These are phyloP conservation scores for Eueremaeus valkanovi DNA, from an alignment of 2,888 invertebrate species.

Conservation along the genomic window DNA sequence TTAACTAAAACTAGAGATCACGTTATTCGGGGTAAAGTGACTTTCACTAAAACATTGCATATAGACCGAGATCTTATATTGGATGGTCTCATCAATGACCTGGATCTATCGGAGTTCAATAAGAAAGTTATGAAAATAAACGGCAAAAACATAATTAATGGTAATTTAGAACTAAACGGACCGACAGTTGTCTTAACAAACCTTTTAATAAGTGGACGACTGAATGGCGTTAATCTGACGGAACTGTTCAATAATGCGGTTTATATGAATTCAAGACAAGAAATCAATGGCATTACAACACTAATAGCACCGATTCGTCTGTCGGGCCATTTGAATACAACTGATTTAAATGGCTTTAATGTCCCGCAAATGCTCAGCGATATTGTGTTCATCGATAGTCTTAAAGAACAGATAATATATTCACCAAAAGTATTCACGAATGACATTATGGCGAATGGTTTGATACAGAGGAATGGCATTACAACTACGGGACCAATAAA, in stretches of 20 bases:
- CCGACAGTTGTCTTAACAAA: not conserved
- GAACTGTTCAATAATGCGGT: conserved; percentile 11
- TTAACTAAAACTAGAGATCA: conserved; percentile 34
- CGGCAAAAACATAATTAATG: not conserved
- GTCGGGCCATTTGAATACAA: not conserved
- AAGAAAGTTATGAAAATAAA: not conserved
- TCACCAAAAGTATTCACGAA: not conserved
- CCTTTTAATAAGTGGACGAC: not conserved
- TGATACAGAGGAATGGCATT: not conserved
- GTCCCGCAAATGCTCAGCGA: not conserved
- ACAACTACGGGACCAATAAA: not conserved
- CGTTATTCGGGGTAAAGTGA: not conserved
- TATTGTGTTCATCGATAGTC: not conserved
- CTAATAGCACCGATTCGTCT: not conserved
- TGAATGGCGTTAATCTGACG: not conserved
- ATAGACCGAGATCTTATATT: not conserved
- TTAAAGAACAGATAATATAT: not conserved
- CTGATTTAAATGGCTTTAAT: not conserved
- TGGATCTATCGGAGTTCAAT: conserved; percentile 1
- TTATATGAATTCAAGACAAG: not conserved
- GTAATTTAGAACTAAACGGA: not conserved
- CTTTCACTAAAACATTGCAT: not conserved
- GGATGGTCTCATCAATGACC: conserved; percentile 5
- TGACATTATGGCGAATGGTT: not conserved
- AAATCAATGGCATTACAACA: not conserved